phyloP scores from a whole-genome alignment of 2,797 vertebrate genomes.

The Neosilurus hyrtlii region DNA sequence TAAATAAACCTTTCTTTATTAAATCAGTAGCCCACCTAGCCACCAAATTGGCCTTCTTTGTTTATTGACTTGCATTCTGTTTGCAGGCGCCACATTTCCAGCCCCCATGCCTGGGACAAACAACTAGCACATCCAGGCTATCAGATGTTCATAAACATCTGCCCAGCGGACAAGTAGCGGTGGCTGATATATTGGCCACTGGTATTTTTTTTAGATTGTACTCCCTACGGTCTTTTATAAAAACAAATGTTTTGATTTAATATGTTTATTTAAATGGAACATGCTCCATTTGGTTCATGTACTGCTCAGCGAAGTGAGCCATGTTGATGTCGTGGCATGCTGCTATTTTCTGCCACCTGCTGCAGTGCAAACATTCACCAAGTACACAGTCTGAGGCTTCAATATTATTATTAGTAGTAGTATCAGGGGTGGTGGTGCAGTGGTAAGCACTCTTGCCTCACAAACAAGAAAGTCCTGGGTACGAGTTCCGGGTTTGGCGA shows the following conservation, averaged over 20 bases:
- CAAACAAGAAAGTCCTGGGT: too few relatives aligned
- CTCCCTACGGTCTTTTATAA: not conserved
- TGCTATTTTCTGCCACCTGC: constrained; percentile 6
- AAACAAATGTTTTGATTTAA: not conserved
- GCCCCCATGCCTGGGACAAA: not conserved
- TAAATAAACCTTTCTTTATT: not conserved
- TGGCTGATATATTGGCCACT: not conserved
- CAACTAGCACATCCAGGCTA: not conserved
- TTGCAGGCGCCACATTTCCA: not conserved
- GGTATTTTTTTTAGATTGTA: not conserved
- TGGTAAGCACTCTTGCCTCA: too few relatives aligned
- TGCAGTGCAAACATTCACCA: not conserved
- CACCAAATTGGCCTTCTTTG: not conserved
- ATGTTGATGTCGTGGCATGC: constrained; percentile 5
- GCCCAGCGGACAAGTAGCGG: not conserved
- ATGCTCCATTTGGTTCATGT: not conserved
- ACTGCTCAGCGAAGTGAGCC: not conserved
- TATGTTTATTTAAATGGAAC: constrained; percentile 11
- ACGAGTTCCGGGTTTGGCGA: too few relatives aligned
- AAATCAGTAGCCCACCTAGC: not conserved
- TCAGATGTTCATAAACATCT: not conserved
- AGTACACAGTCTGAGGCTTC: not conserved
- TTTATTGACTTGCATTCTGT: not conserved
- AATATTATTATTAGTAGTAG: too few relatives aligned
- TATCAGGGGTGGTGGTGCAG: too few relatives aligned